Percentiles rank a stretch among this genome's conserved stretches.
Conservation (phyloP, 1,140 invertebrate species). For the Philopotamus ludificatus region DNA sequence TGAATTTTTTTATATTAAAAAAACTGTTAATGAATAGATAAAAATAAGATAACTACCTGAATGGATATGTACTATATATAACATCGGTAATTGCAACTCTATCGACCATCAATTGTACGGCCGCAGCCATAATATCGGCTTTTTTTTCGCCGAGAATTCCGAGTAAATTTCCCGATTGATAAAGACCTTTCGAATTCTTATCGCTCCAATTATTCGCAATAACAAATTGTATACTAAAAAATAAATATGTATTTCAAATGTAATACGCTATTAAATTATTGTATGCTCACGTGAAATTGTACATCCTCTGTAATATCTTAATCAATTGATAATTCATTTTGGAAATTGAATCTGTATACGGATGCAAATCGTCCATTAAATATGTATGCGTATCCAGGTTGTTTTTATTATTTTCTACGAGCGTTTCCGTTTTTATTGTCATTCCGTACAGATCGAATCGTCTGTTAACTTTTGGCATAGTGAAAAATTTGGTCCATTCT, state of each 20-base stretch:
- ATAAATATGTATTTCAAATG: neutral
- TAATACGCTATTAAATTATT: neutral
- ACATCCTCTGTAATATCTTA: constrained; percentile 28
- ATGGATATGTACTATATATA: constrained; percentile 37
- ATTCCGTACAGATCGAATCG: constrained; percentile 29
- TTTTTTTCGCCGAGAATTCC: constrained; percentile 35
- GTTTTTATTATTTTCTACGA: constrained; percentile 16
- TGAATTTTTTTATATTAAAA: neutral
- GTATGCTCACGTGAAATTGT: constrained; percentile 37
- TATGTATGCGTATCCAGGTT: constrained; percentile 19
- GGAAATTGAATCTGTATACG: constrained; percentile 32
- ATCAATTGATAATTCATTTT: constrained; percentile 34
- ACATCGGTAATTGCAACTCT: constrained; percentile 32
- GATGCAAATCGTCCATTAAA: constrained; percentile 25
- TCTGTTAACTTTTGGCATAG: constrained; percentile 15
- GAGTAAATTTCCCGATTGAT: constrained; percentile 35
- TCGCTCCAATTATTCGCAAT: constrained; percentile 40
- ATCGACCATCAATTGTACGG: constrained; percentile 27
- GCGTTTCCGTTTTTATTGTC: constrained; percentile 28
- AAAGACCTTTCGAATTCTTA: constrained; percentile 39
- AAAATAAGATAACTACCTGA: constrained; percentile 26
- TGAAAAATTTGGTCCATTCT: constrained; percentile 17
- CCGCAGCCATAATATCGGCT: constrained; percentile 39
- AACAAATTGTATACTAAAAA: constrained; percentile 33
- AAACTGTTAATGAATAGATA: constrained; percentile 14